Evolutionary conservation across 2,113 vertebrate genomes (phyloP).

Genomic region (Acinonyx jubatus): DNA sequence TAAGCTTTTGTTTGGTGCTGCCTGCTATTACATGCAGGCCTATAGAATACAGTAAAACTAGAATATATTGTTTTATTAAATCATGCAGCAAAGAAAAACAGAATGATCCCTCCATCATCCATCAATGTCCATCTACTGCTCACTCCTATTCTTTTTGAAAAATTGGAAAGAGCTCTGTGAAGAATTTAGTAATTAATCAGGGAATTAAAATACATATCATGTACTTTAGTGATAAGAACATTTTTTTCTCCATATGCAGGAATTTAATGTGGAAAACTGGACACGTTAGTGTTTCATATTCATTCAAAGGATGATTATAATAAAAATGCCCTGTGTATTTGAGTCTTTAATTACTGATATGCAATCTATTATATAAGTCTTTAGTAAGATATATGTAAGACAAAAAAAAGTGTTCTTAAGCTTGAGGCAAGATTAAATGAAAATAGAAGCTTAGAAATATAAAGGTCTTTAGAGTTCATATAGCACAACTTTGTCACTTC

Average conservation of each 20-base stretch:
- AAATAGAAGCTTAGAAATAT: constrained; percentile 38
- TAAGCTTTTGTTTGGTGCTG: not conserved
- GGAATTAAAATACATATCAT: constrained; percentile 58
- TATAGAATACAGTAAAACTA: not conserved
- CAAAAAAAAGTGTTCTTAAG: constrained; percentile 30
- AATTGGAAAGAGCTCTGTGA: constrained; percentile 21
- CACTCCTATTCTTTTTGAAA: constrained; percentile 13
- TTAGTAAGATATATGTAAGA: constrained; percentile 68
- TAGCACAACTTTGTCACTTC: constrained; percentile 30
- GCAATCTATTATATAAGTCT: constrained; percentile 7
- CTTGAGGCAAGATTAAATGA: constrained; percentile 68
- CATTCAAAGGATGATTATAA: constrained; percentile 47
- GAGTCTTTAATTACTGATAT: constrained; percentile 67
- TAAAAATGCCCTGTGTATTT: constrained; percentile 6
- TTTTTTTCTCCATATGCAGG: constrained; percentile 30
- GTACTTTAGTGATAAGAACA: constrained; percentile 41
- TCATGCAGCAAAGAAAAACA: not conserved
- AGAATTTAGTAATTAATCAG: constrained; percentile 58
- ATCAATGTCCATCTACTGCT: constrained; percentile 11
- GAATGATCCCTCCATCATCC: not conserved
- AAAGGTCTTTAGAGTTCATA: constrained; percentile 14
- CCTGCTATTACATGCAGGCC: not conserved
- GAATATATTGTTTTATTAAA: constrained; percentile 14
- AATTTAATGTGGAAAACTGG: constrained; percentile 49
- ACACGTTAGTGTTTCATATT: constrained; percentile 35